Evolutionary conservation across 2,888 invertebrate genomes (phyloP).

Genomic region (Acleris literana): DNA sequence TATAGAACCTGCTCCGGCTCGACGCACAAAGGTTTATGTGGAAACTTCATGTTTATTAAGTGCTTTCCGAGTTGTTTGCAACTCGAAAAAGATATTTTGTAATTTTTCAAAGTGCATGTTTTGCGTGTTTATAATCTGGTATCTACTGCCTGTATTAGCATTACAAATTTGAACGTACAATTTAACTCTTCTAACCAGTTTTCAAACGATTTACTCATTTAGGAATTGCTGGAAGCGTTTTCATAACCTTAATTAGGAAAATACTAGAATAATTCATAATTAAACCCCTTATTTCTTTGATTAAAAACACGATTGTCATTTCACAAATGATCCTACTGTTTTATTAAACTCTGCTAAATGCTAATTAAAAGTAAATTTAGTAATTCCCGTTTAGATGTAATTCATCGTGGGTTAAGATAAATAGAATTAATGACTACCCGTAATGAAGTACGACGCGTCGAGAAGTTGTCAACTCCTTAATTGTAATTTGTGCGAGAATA

Average conservation of each 20-base stretch:
- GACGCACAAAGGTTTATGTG: constrained; percentile 29
- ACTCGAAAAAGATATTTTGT: constrained; percentile 9
- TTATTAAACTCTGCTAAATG: background rate
- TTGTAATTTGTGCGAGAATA: constrained; percentile 24
- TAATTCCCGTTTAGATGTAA: constrained; percentile 16
- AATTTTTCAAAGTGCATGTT: constrained; percentile 15
- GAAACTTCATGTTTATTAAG: constrained; percentile 31
- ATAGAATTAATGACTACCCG: constrained; percentile 27
- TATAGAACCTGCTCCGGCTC: constrained; percentile 24
- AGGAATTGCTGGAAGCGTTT: no score
- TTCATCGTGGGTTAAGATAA: constrained; percentile 21
- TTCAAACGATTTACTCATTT: no score
- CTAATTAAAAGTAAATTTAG: constrained; percentile 8
- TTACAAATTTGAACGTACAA: no score
- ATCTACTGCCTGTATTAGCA: no score
- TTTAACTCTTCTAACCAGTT: no score
- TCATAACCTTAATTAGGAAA: no score
- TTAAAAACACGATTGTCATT: no score
- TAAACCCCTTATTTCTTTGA: no score
- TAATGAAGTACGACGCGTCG: constrained; percentile 15
- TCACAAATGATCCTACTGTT: background rate
- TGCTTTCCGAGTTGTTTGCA: constrained; percentile 19
- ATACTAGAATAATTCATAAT: no score
- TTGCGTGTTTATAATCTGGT: constrained; percentile 15
- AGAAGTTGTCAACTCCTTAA: constrained; percentile 30